Evolutionary conservation across 2,888 invertebrate genomes (phyloP), one percentile per base, ranked within the genome.

Genomic region (Hyposoter dolosus): DNA sequence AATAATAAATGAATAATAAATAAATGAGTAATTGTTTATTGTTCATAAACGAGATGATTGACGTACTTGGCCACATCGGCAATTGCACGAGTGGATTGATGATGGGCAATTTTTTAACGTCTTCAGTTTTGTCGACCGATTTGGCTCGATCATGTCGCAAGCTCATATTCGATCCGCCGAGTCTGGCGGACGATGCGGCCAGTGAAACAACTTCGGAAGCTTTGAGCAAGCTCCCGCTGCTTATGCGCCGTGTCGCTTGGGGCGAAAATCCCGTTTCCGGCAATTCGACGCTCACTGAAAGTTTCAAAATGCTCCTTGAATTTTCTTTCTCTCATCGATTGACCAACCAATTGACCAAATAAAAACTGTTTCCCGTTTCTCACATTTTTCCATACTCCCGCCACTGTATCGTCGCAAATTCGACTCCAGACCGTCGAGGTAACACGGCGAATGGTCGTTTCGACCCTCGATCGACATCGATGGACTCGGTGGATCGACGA

Each of bases 151-250:
- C 93, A 66, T 93, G 91, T 32, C 92, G 90, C 28, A 94, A 88
- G 85, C 93, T 94, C 50, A 91, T 80, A 63, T 88, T 93, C 0
- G 94, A 94, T 53, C 93, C 93, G 15, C 93, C 93, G 65, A 96
- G 94, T 88, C 95, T 95, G 17, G 95, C 94, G 17, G 96, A 95
- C 3, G 96, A 95, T 12, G 96, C 96, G n/a, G 96, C 96, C 66
- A 95, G 91, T 35, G 95, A 95, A 0, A 95, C 95, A 28, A 96
- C 95, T 92, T 96, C 97, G 66, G 96, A 96, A 4, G 96, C 96
- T 93, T 97, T 98, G 91, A 98, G 96, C 88, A 98, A 96, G 91
- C 98, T 98, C 84, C 98, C 98, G 93, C 98, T 98, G 88, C 98
- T 98, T 92, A 99, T 98, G 89, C 98, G 95, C 87, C 98, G 96